Percentiles rank a stretch among this genome's conserved stretches.
Evolutionary conservation across 2,888 invertebrate species (phyloP).

Genomic region (Apoda limacodes): DNA sequence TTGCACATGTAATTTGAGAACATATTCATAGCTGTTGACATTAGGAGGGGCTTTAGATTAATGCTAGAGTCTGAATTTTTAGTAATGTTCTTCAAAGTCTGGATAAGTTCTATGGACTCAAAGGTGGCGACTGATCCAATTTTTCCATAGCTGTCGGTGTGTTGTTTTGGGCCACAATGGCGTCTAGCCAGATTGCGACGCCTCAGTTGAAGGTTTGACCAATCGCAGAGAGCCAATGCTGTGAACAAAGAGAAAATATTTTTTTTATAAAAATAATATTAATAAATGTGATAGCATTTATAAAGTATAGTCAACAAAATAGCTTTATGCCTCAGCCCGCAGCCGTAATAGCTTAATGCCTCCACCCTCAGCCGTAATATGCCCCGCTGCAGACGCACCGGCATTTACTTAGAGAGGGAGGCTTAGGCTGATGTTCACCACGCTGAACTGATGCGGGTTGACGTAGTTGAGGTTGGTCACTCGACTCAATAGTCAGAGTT

Average conservation of each 20-base stretch:
- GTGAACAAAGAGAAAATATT: constrained; percentile 46
- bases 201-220: constrained; percentile 85
- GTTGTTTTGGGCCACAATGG: constrained; percentile 83
- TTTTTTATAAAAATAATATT: too few species aligned
- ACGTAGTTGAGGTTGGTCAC: too few species aligned
- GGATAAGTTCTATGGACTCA: constrained; percentile 73
- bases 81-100: constrained; percentile 60
- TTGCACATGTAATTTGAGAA: constrained; percentile 90
- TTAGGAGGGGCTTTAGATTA: constrained; percentile 77
- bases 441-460: too few species aligned
- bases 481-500: too few species aligned
- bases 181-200: constrained; percentile 82
- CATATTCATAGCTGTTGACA: constrained; percentile 85
- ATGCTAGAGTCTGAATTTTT: constrained; percentile 44
- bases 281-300: too few species aligned
- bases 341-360: too few species aligned
- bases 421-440: too few species aligned
- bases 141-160: constrained; percentile 77
- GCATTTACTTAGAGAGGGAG: too few species aligned
- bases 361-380: too few species aligned
- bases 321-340: too few species aligned
- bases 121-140: constrained; percentile 78
- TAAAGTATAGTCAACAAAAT: too few species aligned
- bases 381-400: too few species aligned
- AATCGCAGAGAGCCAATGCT: constrained; percentile 90